A percentile compares a stretch with the other conserved stretches of the same genome.
Evolutionary conservation across 2,888 invertebrate genomes (phyloP).

Genomic region (Limnephilus marmoratus): DNA sequence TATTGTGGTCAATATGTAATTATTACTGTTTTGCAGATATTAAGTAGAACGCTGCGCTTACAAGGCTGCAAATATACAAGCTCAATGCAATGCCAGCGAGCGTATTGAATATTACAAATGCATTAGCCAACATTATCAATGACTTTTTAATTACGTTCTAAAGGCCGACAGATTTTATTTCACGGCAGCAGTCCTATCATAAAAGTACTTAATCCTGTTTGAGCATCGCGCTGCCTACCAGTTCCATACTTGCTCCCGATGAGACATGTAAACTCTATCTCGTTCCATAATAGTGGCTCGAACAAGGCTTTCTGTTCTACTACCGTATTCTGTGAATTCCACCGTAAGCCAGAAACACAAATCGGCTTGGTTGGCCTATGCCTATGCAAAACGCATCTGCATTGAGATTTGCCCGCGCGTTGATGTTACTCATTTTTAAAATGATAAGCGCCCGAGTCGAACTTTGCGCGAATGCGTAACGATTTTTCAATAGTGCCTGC

Average conservation of each 20-base stretch:
- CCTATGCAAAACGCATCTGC: constrained; percentile 16
- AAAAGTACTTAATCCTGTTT: constrained; percentile 14
- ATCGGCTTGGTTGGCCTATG: constrained; percentile 22
- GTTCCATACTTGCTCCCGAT: constrained; percentile 35
- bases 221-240: constrained; percentile 13
- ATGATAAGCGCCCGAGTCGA: not conserved
- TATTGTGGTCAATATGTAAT: not conserved
- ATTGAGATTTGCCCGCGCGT: constrained; percentile 39
- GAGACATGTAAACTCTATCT: constrained; percentile 45
- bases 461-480: constrained; percentile 7
- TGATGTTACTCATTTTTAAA: not conserved
- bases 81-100: not conserved
- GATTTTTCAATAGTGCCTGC: constrained; percentile 16
- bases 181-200: not conserved
- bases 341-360: constrained; percentile 28
- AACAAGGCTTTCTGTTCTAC: constrained; percentile 42
- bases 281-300: constrained; percentile 43
- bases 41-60: not conserved
- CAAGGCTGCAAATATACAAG: not conserved
- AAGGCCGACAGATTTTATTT: not conserved
- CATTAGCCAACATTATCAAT: constrained; percentile 19
- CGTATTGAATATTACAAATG: constrained; percentile 13
- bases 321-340: constrained; percentile 53
- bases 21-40: not conserved
- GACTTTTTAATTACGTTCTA: constrained; percentile 21